Evolutionary conservation across 1,140 invertebrate species (phyloP).

Genomic region (Drosophila willistoni): DNA sequence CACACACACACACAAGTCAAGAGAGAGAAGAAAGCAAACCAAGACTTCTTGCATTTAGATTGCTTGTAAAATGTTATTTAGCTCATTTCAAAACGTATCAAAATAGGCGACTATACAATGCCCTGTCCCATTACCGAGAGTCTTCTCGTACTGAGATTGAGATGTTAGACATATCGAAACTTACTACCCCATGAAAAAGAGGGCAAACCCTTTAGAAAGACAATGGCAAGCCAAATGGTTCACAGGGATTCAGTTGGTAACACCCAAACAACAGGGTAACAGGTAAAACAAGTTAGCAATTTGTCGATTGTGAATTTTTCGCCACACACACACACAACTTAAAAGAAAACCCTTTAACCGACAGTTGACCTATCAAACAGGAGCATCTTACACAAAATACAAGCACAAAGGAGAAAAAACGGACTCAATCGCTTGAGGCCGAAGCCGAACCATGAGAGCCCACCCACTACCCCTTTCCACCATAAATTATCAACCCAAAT

Average conservation of each 20-base stretch:
- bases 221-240: conserved; percentile 21
- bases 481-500: conserved; percentile 75
- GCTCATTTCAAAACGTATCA: conserved; percentile 56
- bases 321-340: conserved; percentile 10
- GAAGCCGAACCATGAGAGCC: background rate
- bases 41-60: conserved; percentile 54
- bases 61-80: conserved; percentile 73
- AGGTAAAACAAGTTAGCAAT: conserved; percentile 2
- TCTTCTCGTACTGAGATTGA: too few relatives aligned
- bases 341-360: conserved; percentile 16
- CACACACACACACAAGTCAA: background rate
- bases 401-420: background rate
- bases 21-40: conserved; percentile 54
- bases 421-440: conserved; percentile 4
- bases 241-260: conserved; percentile 48
- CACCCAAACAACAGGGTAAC: background rate
- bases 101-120: background rate
- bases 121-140: too few relatives aligned
- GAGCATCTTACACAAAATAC: conserved; percentile 32
- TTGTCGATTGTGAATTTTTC: conserved; percentile 3
- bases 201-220: background rate
- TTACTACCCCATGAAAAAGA: background rate
- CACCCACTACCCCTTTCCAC: conserved; percentile 28
- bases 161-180: too few relatives aligned
- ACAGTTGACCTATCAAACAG: conserved; percentile 40